A percentile compares a stretch with the other conserved stretches of the same genome.
Conservation (phyloP, 2,113 vertebrate genomes). For the Strigops habroptila region DNA sequence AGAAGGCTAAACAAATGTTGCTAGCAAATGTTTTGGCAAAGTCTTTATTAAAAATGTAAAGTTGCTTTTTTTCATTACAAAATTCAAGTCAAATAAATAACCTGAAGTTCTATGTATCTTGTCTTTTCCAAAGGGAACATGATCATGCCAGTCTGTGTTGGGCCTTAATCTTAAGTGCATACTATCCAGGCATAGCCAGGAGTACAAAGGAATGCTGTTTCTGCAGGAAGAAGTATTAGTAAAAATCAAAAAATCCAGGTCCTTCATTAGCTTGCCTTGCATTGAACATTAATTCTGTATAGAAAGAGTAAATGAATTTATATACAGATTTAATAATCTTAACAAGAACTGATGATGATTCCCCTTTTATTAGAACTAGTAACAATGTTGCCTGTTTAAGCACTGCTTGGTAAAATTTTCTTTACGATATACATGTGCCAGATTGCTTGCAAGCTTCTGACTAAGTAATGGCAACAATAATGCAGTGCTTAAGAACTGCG, state of each 20-base stretch:
- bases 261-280: not conserved
- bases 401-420: not conserved
- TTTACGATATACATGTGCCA: rapidly evolving
- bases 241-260: not conserved
- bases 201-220: not conserved
- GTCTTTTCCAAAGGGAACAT: not conserved
- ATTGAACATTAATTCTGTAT: not conserved
- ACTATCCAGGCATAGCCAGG: not conserved
- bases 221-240: not conserved
- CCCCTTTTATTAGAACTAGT: not conserved
- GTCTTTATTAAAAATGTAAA: not conserved
- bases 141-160: not conserved
- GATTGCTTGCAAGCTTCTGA: not conserved
- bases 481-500: not conserved
- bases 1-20: not conserved
- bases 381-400: not conserved
- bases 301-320: not conserved
- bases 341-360: not conserved
- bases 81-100: not conserved
- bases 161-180: not conserved
- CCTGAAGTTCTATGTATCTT: not conserved
- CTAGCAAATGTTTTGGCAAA: not conserved
- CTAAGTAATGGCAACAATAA: not conserved
- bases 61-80: not conserved
- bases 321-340: not conserved